Base-by-base conservation (phyloP, 2,888 invertebrate genomes). In the Lottia scabra region DNA sequence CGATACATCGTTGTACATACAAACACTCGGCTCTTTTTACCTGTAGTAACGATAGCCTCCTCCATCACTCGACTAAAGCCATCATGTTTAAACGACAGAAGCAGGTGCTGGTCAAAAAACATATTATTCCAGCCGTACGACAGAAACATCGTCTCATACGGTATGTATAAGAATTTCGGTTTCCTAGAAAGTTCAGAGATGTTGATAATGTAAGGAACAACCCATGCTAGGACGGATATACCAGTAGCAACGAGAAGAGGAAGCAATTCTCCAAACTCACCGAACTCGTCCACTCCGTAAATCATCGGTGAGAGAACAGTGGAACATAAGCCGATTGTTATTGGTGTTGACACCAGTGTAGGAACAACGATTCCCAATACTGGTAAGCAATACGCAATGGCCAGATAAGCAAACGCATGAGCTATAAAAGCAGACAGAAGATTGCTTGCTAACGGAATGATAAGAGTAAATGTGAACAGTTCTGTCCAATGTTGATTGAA, bases 1-100 rank as follows among this genome's bases (percentile, higher is more conserved):
- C 79, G 70, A 63, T 78, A 79, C 80, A 80, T 80, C 0, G 80
- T 80, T 0, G 79, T 79, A 44, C 80, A 80, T 2, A 80, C 72
- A 62, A 77, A 80, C 6, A 80, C 72, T n/a, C 75, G 63, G 46
- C 75, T 79, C 1, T 63, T 68, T 16, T 64, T 44, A 2, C 48
- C 46, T 0, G 19, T 26, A 19, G 63, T 26, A n/a, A 63, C 46
- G 3, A 30, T 13, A 19, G 27, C 43, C 2, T 26, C 38, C 16
- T 45, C 44, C 8, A 69, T 30, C 3, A 64, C 68, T 30, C 72
- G 44, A 16, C 69, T 67, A 48, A 80, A 78, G 3, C 80, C 80
- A 27, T 78, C 75, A 27, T 70, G 73, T 56, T 73, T 75, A 68
- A 79, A 80, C 44, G 69, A 75, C 30, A 80, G 64, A 1, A 72